Evolutionary conservation across 1,140 invertebrate genomes (phyloP).

Genomic region (Aphaenogaster ashmeadi): DNA sequence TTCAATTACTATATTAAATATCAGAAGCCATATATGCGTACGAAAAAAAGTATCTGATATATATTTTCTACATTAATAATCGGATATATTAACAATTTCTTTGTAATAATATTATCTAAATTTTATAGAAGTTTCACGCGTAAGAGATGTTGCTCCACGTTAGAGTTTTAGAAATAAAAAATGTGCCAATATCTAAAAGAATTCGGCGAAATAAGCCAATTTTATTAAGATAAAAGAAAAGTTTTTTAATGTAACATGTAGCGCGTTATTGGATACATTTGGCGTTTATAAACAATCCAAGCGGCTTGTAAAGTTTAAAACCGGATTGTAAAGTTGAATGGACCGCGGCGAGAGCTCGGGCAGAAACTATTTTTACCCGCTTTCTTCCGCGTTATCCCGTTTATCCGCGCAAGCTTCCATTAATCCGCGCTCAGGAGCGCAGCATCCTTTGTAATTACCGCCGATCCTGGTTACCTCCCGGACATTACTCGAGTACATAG

Average conservation of each 20-base stretch:
- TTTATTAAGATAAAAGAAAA: background rate
- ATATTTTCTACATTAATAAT: background rate
- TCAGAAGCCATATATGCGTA: background rate
- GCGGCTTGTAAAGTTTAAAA: background rate
- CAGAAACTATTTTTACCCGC: background rate
- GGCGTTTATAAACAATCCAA: conserved; percentile 19
- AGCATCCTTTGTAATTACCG: conserved; percentile 63
- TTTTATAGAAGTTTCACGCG: background rate
- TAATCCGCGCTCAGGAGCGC: conserved; percentile 21
- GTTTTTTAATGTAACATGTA: background rate
- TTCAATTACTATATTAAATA: conserved; percentile 5
- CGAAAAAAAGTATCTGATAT: background rate
- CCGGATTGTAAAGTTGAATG: background rate
- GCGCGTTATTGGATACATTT: background rate
- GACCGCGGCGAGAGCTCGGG: background rate
- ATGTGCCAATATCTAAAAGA: background rate
- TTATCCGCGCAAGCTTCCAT: conserved; percentile 27
- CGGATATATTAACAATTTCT: background rate
- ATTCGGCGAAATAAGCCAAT: background rate
- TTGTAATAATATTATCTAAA: background rate
- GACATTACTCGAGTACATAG: conserved; percentile 1
- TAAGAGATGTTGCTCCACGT: background rate
- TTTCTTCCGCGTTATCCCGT: background rate
- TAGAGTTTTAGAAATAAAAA: background rate
- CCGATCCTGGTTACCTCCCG: conserved; percentile 54